Percentiles rank a stretch among this genome's conserved stretches.
Evolutionary conservation across 2,113 vertebrate species (phyloP).

Genomic region (Podocnemis expansa): DNA sequence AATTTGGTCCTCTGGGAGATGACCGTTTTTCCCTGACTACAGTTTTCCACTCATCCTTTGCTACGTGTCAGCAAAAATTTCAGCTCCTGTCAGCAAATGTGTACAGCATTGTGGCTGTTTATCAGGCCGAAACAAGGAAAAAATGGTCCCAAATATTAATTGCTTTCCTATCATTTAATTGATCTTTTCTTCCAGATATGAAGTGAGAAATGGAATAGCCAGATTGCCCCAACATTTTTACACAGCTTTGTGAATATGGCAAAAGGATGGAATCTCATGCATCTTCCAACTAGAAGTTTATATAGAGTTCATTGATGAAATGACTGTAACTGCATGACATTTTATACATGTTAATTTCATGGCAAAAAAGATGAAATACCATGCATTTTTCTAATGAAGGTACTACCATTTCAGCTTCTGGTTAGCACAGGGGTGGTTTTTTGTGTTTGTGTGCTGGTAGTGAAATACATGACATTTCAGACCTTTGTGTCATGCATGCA

Average conservation of each 20-base stretch:
- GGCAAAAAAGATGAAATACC: conserved; percentile 73
- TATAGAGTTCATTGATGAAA: conserved; percentile 68
- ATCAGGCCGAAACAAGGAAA: rapidly evolving
- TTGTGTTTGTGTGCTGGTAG: conserved; percentile 15
- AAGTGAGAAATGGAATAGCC: neutral
- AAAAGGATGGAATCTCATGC: conserved; percentile 86
- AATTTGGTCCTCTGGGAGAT: neutral
- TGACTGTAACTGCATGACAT: conserved; percentile 84
- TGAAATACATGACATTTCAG: conserved; percentile 36
- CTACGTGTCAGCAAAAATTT: neutral
- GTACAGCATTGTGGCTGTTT: rapidly evolving
- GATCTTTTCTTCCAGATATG: neutral
- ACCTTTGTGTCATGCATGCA: neutral
- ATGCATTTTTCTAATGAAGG: conserved; percentile 68
- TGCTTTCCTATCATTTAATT: neutral
- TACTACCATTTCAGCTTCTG: conserved; percentile 27
- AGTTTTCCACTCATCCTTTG: conserved; percentile 13
- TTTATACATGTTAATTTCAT: conserved; percentile 78
- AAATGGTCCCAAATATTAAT: neutral
- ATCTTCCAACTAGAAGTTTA: conserved; percentile 77
- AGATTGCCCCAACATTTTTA: neutral
- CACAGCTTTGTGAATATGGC: conserved; percentile 65
- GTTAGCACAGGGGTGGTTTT: conserved; percentile 42
- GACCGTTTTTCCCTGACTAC: neutral
- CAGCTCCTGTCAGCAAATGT: neutral